Conservation (phyloP, 2,888 invertebrate species). For the Thereva nobilitata region DNA sequence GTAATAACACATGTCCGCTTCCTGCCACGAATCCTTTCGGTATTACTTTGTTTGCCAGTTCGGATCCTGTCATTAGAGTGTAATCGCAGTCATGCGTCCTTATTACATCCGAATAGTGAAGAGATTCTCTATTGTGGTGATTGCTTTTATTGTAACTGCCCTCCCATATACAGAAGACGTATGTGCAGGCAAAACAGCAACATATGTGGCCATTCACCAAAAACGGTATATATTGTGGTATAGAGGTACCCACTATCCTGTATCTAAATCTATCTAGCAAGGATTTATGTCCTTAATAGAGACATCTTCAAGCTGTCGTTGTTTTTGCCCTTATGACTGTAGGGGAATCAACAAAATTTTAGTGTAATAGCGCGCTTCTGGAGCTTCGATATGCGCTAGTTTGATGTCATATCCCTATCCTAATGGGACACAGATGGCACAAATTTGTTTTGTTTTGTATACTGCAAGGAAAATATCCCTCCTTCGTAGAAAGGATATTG, state of each 20-base stretch:
- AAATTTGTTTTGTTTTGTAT: constrained; percentile 31
- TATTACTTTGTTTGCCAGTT: constrained; percentile 25
- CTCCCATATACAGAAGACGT: constrained; percentile 10
- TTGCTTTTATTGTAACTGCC: constrained; percentile 34
- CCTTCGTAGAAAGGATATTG: constrained; percentile 5
- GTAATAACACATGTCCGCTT: not conserved
- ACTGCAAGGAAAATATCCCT: not conserved
- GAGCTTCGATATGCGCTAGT: constrained; percentile 32
- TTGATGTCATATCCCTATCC: constrained; percentile 23
- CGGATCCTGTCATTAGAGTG: constrained; percentile 23
- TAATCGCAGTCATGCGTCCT: constrained; percentile 30
- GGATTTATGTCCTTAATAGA: constrained; percentile 35
- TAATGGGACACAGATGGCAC: constrained; percentile 35
- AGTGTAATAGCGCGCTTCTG: constrained; percentile 35
- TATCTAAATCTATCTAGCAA: constrained; percentile 32
- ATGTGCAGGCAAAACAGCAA: constrained; percentile 8
- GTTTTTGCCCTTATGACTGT: constrained; percentile 25
- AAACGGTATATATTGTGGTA: not conserved
- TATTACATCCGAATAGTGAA: constrained; percentile 38
- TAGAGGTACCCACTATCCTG: constrained; percentile 21
- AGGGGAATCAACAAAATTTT: constrained; percentile 40
- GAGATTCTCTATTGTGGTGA: constrained; percentile 31
- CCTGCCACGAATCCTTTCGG: not conserved
- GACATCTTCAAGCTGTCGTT: constrained; percentile 33
- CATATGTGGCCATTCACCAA: constrained; percentile 29